A percentile compares a stretch with the other conserved stretches of the same genome.
These are phyloP conservation scores for Gallirallus australis DNA, from an alignment of 2,797 vertebrate genomes.

Conservation along the genomic window DNA sequence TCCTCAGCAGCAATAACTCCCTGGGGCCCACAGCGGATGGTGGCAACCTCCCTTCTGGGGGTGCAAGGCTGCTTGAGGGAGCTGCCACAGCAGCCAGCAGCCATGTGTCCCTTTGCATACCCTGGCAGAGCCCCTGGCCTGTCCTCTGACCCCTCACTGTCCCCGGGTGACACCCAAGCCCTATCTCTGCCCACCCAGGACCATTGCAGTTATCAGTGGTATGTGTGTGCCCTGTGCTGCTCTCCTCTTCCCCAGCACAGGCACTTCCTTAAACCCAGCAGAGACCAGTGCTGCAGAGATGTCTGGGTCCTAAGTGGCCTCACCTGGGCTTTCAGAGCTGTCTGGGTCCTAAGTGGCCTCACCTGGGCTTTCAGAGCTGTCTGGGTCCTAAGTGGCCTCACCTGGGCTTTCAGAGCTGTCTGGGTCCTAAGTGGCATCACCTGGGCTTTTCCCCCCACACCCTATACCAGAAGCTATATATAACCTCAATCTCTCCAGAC, in stretches of 20 bases:
- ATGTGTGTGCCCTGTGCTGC: no score
- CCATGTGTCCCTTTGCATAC: not conserved
- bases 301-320: not conserved
- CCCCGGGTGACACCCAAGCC: not conserved
- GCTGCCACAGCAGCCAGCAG: not conserved
- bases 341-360: not conserved
- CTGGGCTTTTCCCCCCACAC: not conserved
- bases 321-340: not conserved
- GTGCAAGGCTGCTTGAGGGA: not conserved
- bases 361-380: not conserved
- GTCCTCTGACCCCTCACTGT: rapidly evolving
- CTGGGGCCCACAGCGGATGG: not conserved
- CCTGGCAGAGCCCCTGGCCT: not conserved
- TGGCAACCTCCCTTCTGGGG: not conserved
- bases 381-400: not conserved
- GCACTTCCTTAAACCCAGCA: not conserved
- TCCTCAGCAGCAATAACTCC: not conserved
- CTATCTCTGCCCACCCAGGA: not conserved
- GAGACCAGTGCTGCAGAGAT: not conserved
- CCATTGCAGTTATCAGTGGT: rapidly evolving
- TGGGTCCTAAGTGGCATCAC: not conserved
- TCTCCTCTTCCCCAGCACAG: rapidly evolving
- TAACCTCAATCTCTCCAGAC: not conserved
- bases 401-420: not conserved
- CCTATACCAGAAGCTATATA: not conserved